Conservation (phyloP, 2,797 vertebrate genomes). For the Staurois parvus region DNA sequence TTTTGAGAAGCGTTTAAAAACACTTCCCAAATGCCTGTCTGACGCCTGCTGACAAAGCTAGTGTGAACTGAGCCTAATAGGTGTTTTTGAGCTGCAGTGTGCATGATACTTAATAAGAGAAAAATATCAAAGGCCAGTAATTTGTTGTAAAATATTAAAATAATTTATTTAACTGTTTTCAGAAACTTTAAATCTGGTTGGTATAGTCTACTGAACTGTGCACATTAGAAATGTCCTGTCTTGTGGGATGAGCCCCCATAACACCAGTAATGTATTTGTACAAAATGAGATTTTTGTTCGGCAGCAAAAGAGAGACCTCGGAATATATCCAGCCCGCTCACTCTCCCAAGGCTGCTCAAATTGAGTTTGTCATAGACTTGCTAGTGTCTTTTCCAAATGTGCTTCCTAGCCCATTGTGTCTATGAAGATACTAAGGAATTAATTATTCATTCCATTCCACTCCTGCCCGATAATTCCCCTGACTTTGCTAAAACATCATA, state of each 20-base stretch:
- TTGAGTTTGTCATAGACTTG: constrained; percentile 31
- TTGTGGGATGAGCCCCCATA: not conserved
- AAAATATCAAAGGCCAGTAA: too few species aligned
- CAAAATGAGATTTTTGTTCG: not conserved
- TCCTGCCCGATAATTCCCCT: constrained; percentile 27
- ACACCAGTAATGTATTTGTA: not conserved
- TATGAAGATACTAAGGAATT: constrained; percentile 23
- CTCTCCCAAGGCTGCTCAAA: constrained; percentile 8
- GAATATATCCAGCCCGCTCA: constrained; percentile 7
- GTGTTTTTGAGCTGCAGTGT: too few species aligned
- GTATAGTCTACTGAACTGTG: not conserved
- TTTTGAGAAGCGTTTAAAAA: too few species aligned
- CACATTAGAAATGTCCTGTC: not conserved
- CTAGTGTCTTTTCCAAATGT: constrained; percentile 40
- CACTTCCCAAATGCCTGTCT: too few species aligned
- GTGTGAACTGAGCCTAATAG: too few species aligned
- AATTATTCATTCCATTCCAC: constrained; percentile 39
- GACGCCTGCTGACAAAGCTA: too few species aligned
- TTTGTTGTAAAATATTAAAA: too few species aligned
- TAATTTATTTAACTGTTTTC: not conserved
- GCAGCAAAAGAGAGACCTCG: not conserved
- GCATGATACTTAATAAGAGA: too few species aligned
- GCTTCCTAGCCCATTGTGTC: constrained; percentile 13
- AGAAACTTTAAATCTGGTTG: not conserved
- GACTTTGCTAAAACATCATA: constrained; percentile 50